Evolutionary conservation across 2,888 invertebrate genomes (phyloP), one percentile per base, ranked within the genome.

Genomic region (Drosophila vallismaia): DNA sequence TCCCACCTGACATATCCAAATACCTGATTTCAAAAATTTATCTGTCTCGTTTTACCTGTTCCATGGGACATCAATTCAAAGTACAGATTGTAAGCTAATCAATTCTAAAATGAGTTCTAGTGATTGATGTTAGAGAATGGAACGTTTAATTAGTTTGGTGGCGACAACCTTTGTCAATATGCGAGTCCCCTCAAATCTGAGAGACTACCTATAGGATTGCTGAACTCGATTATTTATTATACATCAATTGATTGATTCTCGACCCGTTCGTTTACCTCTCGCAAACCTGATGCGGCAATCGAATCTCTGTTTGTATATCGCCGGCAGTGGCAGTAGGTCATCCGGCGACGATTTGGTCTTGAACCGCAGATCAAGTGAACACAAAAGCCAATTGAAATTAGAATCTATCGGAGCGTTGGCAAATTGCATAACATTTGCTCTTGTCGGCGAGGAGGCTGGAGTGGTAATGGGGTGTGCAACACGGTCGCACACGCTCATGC

Each of bases 341-440:
- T 49, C 55, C 64, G 49, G 52, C 40, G 49, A 54, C 49, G 56
- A 29, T 66, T 48, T 59, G 73, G 49, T 71, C 81, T 84, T 81
- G 87, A 81, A 86, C 85, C 67, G 57, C 52, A 73, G 81, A 75
- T 86, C 86, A 86, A 86, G 60, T 70, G 71, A 57, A 49, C 42
- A 72, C 58, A 66, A 49, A 62, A 59, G 64, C 50, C 74, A 77
- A 68, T 70, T 71, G 36, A 56, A 56, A 72, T 64, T 71, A 55
- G 63, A 50, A 31, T 63, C 70, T 54, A 51, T 40, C 71, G 52
- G 69, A 68, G 71, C 60, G 50, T 71, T 59, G 58, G 71, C 36
- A 57, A 51, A 68, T 86, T 76, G 71, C 60, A 74, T 56, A 79
- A 63, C 56, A 76, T 57, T 73, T 52, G 59, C 55, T 42, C 33